Percentiles rank a stretch among this genome's conserved stretches.
These are phyloP conservation scores for Anabas testudineus DNA, from an alignment of 2,797 vertebrate species.

Conservation along the genomic window DNA sequence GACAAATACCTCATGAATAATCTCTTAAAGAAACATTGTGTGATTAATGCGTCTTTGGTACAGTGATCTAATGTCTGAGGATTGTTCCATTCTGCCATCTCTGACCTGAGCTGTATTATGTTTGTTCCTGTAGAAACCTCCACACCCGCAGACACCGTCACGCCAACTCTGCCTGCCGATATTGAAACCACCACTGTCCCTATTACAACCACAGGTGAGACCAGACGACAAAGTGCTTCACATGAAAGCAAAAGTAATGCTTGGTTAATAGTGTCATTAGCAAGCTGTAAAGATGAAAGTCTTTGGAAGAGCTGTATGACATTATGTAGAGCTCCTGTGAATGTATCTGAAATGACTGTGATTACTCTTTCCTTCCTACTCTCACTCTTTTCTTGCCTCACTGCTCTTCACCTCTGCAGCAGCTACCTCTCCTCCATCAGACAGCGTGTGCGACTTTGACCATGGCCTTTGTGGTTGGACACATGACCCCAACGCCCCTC, in stretches of 20 bases:
- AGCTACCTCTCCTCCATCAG: conserved; percentile 73
- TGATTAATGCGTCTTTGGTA: conserved; percentile 17
- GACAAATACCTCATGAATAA: conserved; percentile 26
- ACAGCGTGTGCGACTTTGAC: conserved; percentile 92
- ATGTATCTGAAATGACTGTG: conserved; percentile 26
- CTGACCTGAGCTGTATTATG: conserved; percentile 19
- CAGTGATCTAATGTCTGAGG: not conserved
- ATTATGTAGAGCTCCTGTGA: conserved; percentile 10
- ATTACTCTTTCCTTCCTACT: conserved; percentile 16
- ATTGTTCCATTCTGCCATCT: conserved; percentile 4
- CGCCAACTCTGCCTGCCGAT: conserved; percentile 86
- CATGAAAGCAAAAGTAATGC: conserved; percentile 1
- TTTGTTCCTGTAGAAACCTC: conserved; percentile 85
- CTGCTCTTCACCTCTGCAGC: conserved; percentile 40
- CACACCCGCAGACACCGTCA: conserved; percentile 86
- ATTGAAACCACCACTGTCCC: conserved; percentile 80
- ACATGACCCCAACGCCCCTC: conserved; percentile 87
- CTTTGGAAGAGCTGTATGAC: conserved; percentile 3
- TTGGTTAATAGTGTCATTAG: conserved; percentile 19
- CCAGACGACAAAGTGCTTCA: not conserved
- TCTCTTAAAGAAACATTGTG: conserved; percentile 9
- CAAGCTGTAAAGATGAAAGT: conserved; percentile 20
- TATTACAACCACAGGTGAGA: conserved; percentile 77
- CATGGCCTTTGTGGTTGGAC: conserved; percentile 91
- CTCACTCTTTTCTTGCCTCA: not conserved